Percentiles rank a stretch among this genome's conserved stretches.
Conservation (phyloP, 2,113 vertebrate genomes). For the Esox niger region DNA sequence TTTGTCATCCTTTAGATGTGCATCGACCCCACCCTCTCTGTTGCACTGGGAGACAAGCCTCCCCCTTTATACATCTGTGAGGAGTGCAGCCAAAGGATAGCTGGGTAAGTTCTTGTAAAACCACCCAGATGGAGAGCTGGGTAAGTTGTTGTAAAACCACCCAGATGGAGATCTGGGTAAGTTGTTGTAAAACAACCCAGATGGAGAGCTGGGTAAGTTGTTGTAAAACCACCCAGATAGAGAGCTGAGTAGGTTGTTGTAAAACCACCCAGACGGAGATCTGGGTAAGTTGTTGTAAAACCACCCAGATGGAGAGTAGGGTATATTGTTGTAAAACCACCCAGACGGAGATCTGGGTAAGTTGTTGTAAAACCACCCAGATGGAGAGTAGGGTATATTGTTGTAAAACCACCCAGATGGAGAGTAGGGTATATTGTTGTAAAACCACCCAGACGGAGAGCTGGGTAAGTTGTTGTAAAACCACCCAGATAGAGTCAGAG, state of each 20-base stretch:
- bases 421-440: conserved; percentile 83
- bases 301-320: conserved; percentile 90
- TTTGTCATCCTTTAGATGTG: conserved; percentile 86
- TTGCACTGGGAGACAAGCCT: conserved; percentile 97
- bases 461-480: conserved; percentile 75
- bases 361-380: conserved; percentile 26
- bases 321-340: conserved; percentile 63
- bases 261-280: conserved; percentile 78
- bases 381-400: conserved; percentile 88
- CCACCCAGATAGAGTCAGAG: conserved; percentile 93
- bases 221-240: conserved; percentile 49
- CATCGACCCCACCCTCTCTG: conserved; percentile 94
- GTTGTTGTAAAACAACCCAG: no score
- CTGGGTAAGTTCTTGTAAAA: conserved; percentile 75
- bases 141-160: no score
- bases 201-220: conserved; percentile 88
- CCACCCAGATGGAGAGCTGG: no score
- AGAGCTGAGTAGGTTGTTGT: conserved; percentile 83
- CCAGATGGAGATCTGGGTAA: no score
- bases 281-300: conserved; percentile 75
- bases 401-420: conserved; percentile 50
- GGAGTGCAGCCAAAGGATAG: conserved; percentile 96
- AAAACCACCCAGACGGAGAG: conserved; percentile 78
- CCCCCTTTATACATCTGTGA: conserved; percentile 96
- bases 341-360: conserved; percentile 94